Conservation (phyloP, 2,113 vertebrate species). For the Beaufortia kweichowensis region DNA sequence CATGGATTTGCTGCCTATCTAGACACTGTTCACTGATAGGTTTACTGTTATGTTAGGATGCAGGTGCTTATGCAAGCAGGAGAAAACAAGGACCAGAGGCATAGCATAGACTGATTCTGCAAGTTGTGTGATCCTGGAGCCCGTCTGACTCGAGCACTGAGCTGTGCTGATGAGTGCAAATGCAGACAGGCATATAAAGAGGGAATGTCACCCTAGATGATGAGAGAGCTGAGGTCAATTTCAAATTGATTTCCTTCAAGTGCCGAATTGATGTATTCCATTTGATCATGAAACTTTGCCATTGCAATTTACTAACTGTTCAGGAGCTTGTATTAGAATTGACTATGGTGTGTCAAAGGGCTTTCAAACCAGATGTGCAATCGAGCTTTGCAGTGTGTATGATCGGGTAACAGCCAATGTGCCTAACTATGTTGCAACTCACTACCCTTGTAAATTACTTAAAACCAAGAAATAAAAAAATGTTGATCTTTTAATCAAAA, state of each 20-base stretch:
- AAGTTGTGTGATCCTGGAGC: slow-evolving; percentile 19
- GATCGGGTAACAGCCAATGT: slow-evolving; percentile 44
- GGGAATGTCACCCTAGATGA: slow-evolving; percentile 63
- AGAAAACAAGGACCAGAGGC: not conserved
- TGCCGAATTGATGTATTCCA: slow-evolving; percentile 72
- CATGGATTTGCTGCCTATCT: no score
- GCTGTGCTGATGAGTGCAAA: slow-evolving; percentile 46
- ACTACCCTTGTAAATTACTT: no score
- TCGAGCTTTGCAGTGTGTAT: slow-evolving; percentile 63
- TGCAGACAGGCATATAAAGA: slow-evolving; percentile 67
- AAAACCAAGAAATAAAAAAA: no score
- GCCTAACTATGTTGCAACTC: slow-evolving; percentile 14
- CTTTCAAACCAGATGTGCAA: slow-evolving; percentile 71
- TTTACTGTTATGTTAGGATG: not conserved
- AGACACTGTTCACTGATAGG: not conserved
- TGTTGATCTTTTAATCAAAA: no score
- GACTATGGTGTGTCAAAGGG: slow-evolving; percentile 63
- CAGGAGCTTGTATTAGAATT: slow-evolving; percentile 65
- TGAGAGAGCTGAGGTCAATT: slow-evolving; percentile 66
- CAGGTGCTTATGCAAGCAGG: not conserved
- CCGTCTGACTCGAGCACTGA: slow-evolving; percentile 20
- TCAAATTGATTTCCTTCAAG: slow-evolving; percentile 72
- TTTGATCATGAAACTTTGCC: slow-evolving; percentile 69
- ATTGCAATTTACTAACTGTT: slow-evolving; percentile 66
- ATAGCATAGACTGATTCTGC: slow-evolving; percentile 7